Evolutionary conservation across 2,113 vertebrate genomes (phyloP), one percentile per base, ranked within the genome.

Genomic region (Alligator mississippiensis): DNA sequence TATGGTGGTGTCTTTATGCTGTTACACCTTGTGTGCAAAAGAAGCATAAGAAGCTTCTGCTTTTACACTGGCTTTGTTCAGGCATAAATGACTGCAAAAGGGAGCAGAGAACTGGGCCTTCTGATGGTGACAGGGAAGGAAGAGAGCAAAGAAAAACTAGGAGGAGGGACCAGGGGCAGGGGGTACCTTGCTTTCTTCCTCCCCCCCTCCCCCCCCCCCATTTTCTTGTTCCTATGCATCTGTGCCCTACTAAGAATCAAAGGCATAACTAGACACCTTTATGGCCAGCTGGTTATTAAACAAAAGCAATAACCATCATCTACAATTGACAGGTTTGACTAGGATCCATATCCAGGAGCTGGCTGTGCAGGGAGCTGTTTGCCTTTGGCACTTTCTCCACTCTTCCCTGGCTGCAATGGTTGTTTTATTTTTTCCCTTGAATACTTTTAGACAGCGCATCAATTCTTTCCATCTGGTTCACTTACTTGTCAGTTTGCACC

Each of bases 361-460:
- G 61, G 72, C 21, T 92, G 62, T 83, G 87, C n/a, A 58, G 57
- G 2, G 28, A 89, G 8, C 10, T 54, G 54, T 84, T 74, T 80
- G 54, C 74, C 13, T 38, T 74, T 72, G 80, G 60, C 72, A 82
- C 0, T 1, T 24, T 66, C 63, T 85, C 79, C 84, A 90, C 55
- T 21, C 93, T 77, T 83, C 96, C 91, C 83, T 88, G 77, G 80
- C 78, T 94, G 86, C 62, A 55, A 19, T 14, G 22, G 60, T 75
- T 91, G 95, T 80, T 85, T 93, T 77, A 72, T 94, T 96, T 90
- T 77, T 64, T 89, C 88, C 58, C 85, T 63, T 54, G 81, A 80
- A 58, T 88, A 92, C 77, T 90, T 96, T 95, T 89, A 60, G 64
- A 93, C 80, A 94, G 60, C 9, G 64, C 72, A 83, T 92, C 96